Conservation (phyloP, 2,888 invertebrate species). For the Yponomeuta plumbellus region DNA sequence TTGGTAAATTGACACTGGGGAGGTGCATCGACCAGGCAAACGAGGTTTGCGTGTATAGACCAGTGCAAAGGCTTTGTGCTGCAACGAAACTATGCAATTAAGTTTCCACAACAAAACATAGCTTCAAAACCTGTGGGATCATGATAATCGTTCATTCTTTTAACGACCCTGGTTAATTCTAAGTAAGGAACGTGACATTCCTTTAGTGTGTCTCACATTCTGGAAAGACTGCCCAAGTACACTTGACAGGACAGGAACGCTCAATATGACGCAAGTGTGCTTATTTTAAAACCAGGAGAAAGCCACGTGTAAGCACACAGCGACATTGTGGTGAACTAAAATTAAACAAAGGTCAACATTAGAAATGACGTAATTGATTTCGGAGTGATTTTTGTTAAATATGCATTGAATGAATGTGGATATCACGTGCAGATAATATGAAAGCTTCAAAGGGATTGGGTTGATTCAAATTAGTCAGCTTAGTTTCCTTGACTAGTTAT, state of each 20-base stretch:
- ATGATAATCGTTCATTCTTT: no score
- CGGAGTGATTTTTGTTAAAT: no score
- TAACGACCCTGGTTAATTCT: neutral
- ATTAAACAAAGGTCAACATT: slow-evolving; percentile 31
- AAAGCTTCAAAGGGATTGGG: no score
- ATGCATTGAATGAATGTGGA: no score
- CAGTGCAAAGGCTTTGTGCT: neutral
- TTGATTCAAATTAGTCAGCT: no score
- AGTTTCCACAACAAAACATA: no score
- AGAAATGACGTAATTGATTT: slow-evolving; percentile 25
- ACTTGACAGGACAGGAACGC: neutral
- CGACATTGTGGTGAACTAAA: slow-evolving; percentile 41
- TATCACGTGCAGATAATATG: no score
- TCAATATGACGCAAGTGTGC: slow-evolving; percentile 3
- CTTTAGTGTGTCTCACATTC: neutral
- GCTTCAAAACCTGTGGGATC: no score
- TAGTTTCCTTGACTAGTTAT: no score
- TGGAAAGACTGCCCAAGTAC: neutral
- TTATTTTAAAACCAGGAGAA: slow-evolving; percentile 21
- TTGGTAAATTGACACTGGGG: slow-evolving; percentile 35
- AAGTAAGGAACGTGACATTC: neutral
- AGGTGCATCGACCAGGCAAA: slow-evolving; percentile 4
- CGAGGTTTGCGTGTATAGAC: neutral
- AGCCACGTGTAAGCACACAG: slow-evolving; percentile 37
- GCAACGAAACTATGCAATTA: neutral